These are phyloP conservation scores for Sylvia borin DNA, from an alignment of 2,797 vertebrate genomes.

Conservation along the genomic window DNA sequence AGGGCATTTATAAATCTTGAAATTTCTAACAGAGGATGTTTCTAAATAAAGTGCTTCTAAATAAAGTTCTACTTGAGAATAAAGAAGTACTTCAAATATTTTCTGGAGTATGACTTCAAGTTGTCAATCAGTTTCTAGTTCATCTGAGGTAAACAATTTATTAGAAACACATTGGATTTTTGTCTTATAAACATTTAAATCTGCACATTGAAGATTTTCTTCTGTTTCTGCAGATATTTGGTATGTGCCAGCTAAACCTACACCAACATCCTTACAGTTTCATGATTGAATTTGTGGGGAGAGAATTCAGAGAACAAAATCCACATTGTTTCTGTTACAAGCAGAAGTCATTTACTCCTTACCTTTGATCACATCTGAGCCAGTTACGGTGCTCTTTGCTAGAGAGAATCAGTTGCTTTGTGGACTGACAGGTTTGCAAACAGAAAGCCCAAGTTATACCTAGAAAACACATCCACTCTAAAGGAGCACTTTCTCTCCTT, in stretches of 20 bases:
- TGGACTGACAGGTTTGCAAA: not conserved
- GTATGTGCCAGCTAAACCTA: not conserved
- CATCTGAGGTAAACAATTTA: not conserved
- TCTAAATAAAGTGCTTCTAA: constrained; percentile 13
- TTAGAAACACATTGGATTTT: not conserved
- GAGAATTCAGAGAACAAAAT: not conserved
- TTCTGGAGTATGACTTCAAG: not conserved
- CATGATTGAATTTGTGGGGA: not conserved
- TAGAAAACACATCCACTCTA: not conserved
- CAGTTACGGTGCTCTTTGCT: not conserved
- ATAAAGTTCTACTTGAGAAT: not conserved
- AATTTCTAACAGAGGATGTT: not conserved
- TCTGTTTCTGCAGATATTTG: not conserved
- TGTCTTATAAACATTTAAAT: not conserved
- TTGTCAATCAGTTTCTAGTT: not conserved
- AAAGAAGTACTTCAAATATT: not conserved
- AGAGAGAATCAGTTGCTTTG: not conserved
- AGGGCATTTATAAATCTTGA: not conserved
- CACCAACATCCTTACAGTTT: not conserved
- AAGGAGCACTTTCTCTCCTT: not conserved
- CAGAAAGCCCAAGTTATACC: not conserved
- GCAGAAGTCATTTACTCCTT: not conserved
- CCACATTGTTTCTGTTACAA: not conserved
- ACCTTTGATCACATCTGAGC: not conserved
- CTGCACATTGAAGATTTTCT: not conserved